These are phyloP conservation scores for Percopsis omiscomaycus DNA, from an alignment of 2,797 vertebrate species.

Conservation along the genomic window DNA sequence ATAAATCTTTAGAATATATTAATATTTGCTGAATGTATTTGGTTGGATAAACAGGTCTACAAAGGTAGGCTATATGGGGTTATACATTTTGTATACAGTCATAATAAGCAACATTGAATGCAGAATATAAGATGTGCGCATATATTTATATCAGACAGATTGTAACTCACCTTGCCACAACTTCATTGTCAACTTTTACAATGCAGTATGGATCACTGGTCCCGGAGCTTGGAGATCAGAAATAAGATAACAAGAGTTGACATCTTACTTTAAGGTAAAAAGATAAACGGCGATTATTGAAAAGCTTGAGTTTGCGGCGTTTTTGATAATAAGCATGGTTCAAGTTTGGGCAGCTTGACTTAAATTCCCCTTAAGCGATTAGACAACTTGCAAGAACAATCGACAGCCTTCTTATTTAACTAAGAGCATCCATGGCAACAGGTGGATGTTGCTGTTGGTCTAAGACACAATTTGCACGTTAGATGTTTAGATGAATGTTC, in stretches of 20 bases:
- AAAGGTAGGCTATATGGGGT: neutral
- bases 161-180: conserved; percentile 86
- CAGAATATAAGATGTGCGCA: neutral
- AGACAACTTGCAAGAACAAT: conserved; percentile 1
- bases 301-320: neutral
- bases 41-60: no score
- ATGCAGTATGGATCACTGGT: conserved; percentile 93
- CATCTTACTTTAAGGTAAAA: neutral
- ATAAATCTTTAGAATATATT: neutral
- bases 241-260: conserved; percentile 15
- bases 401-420: conserved; percentile 5
- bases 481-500: neutral
- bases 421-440: neutral
- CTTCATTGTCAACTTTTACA: conserved; percentile 91
- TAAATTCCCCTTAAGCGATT: neutral
- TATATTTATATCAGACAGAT: no score
- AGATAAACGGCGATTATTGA: neutral
- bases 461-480: neutral
- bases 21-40: no score
- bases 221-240: conserved; percentile 77
- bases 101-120: neutral
- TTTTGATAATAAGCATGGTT: neutral
- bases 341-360: neutral
- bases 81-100: conserved; percentile 1
- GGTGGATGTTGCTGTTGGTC: no score